Evolutionary conservation across 2,888 invertebrate species (phyloP).

Genomic region (Oegoconia quadripuncta): DNA sequence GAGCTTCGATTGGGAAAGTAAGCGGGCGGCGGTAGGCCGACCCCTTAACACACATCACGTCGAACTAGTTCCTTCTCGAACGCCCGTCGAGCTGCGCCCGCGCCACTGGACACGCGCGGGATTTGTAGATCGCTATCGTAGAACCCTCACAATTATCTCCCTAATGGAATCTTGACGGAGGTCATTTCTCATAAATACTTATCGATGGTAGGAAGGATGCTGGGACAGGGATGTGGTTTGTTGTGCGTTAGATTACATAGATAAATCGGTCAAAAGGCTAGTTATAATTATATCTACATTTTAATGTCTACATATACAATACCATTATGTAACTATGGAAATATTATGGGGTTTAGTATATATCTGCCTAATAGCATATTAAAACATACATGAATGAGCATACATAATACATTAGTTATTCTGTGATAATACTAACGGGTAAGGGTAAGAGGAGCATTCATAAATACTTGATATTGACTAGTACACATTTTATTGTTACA

Average conservation of each 20-base stretch:
- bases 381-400: slow-evolving; percentile 37
- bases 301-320: slow-evolving; percentile 53
- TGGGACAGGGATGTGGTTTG: slow-evolving; percentile 39
- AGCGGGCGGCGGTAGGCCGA: slow-evolving; percentile 53
- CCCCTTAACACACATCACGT: slow-evolving; percentile 70
- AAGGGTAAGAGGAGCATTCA: slow-evolving; percentile 43
- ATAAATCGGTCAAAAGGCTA: slow-evolving; percentile 77
- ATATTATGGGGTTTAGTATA: slow-evolving; percentile 36
- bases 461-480: slow-evolving; percentile 70
- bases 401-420: no score
- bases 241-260: slow-evolving; percentile 71
- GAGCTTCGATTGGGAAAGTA: slow-evolving; percentile 68
- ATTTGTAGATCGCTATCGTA: slow-evolving; percentile 42
- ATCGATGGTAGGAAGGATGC: slow-evolving; percentile 26
- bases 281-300: slow-evolving; percentile 51
- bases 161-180: slow-evolving; percentile 29
- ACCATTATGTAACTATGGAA: slow-evolving; percentile 43
- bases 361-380: slow-evolving; percentile 38
- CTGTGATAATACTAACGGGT: slow-evolving; percentile 48
- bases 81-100: slow-evolving; percentile 32
- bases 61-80: slow-evolving; percentile 60
- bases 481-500: slow-evolving; percentile 65
- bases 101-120: slow-evolving; percentile 26
- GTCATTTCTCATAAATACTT: slow-evolving; percentile 20
- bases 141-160: slow-evolving; percentile 28